These are phyloP conservation scores for Sebastes minor DNA, from an alignment of 2,797 vertebrate species.

Conservation along the genomic window DNA sequence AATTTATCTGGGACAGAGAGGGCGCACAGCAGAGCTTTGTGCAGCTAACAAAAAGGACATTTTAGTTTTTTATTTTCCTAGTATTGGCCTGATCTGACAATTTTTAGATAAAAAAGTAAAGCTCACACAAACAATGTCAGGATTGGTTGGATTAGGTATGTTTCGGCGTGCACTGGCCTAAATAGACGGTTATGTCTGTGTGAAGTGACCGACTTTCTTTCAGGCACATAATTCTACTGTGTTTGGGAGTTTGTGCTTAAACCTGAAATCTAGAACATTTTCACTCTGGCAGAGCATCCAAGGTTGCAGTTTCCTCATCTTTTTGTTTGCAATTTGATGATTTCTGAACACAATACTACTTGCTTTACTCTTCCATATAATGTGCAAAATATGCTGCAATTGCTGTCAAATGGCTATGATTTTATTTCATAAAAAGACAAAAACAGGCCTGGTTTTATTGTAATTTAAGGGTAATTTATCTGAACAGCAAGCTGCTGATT, in stretches of 20 bases:
- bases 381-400: not conserved
- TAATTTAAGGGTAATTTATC: not conserved
- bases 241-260: not conserved
- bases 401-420: not conserved
- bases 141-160: not conserved
- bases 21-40: not conserved
- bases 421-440: not conserved
- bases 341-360: not conserved
- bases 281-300: not conserved
- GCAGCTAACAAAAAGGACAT: not conserved
- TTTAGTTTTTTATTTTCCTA: not conserved
- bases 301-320: not conserved
- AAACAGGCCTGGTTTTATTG: not conserved
- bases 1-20: not conserved
- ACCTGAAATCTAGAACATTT: not conserved
- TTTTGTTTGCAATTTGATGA: not conserved
- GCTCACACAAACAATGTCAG: too few species aligned
- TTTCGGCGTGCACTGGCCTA: not conserved
- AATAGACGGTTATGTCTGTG: not conserved
- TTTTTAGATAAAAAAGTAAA: too few species aligned
- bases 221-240: not conserved
- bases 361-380: not conserved
- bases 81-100: too few species aligned
- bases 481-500: not conserved
- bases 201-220: not conserved